phyloP scores from a whole-genome alignment of 1,140 invertebrate genomes.

The Polypedilum vanderplanki region DNA sequence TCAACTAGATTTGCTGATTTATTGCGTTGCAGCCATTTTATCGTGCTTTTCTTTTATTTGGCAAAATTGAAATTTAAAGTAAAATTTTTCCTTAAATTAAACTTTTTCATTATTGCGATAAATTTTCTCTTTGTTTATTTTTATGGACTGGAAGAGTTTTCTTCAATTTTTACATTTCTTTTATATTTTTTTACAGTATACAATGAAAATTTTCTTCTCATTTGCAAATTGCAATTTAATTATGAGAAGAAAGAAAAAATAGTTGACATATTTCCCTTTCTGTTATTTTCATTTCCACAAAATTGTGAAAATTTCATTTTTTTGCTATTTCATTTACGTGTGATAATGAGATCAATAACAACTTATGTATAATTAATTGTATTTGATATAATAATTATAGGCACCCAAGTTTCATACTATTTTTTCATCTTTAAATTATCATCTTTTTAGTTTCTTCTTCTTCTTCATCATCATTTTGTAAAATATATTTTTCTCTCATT shows the following conservation, averaged over 20 bases:
- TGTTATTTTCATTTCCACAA: slow-evolving; percentile 1
- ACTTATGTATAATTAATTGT: slow-evolving; percentile 26
- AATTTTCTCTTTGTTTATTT: background rate
- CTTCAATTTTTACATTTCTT: background rate
- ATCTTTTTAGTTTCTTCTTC: background rate
- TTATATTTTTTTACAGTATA: background rate
- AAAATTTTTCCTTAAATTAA: no score
- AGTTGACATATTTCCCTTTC: background rate
- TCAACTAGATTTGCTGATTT: slow-evolving; percentile 29
- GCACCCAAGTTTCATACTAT: slow-evolving; percentile 28
- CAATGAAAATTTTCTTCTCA: background rate
- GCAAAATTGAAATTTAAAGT: no score
- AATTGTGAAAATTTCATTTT: background rate
- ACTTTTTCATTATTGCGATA: no score
- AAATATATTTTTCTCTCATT: slow-evolving; percentile 13
- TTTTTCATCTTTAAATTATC: slow-evolving; percentile 25
- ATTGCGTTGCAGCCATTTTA: background rate
- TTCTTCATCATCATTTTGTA: background rate
- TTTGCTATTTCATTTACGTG: background rate
- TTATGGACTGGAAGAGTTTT: background rate
- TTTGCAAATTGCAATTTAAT: background rate
- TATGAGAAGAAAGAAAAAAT: background rate
- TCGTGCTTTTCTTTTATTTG: background rate
- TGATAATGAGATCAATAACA: slow-evolving; percentile 28
- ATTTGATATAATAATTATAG: slow-evolving; percentile 29